Percentiles rank a stretch among this genome's conserved stretches.
These are phyloP conservation scores for Pogoniulus pusillus DNA, from an alignment of 2,797 vertebrate genomes.

Conservation along the genomic window DNA sequence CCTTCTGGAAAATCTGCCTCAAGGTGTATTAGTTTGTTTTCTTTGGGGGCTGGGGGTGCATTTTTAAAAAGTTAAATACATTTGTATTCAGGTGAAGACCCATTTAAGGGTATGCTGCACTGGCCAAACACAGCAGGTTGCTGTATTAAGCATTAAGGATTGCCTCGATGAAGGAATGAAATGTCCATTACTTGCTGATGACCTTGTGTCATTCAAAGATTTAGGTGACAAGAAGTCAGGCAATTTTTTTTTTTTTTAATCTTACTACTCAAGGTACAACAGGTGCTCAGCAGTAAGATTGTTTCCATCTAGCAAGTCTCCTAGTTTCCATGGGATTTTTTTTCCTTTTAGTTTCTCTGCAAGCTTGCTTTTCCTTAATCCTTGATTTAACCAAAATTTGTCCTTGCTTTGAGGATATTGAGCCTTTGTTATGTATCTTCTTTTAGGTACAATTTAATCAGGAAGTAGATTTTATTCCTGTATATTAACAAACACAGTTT, in stretches of 20 bases:
- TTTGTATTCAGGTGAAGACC: not conserved
- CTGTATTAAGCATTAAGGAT: not conserved
- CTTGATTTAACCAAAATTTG: not conserved
- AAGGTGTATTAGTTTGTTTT: constrained; percentile 43
- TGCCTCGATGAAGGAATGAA: accelerated
- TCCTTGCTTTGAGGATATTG: not conserved
- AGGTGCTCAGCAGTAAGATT: not conserved
- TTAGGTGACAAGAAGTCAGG: not conserved
- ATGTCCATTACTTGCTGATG: not conserved
- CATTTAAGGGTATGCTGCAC: not conserved
- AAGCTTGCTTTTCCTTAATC: not conserved
- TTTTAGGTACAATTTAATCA: not conserved
- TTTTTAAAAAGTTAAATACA: too few species aligned
- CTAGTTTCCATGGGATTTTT: not conserved
- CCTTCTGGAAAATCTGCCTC: constrained; percentile 58
- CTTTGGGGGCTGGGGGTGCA: not conserved
- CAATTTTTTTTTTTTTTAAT: not conserved
- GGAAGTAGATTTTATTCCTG: not conserved
- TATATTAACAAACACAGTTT: not conserved
- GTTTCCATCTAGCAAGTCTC: not conserved
- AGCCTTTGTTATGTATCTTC: not conserved
- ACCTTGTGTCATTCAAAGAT: not conserved
- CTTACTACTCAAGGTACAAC: not conserved
- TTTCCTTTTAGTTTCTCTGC: not conserved
- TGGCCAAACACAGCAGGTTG: too few species aligned